phyloP scores from a whole-genome alignment of 2,888 invertebrate species.

The Hartigia nigra region DNA sequence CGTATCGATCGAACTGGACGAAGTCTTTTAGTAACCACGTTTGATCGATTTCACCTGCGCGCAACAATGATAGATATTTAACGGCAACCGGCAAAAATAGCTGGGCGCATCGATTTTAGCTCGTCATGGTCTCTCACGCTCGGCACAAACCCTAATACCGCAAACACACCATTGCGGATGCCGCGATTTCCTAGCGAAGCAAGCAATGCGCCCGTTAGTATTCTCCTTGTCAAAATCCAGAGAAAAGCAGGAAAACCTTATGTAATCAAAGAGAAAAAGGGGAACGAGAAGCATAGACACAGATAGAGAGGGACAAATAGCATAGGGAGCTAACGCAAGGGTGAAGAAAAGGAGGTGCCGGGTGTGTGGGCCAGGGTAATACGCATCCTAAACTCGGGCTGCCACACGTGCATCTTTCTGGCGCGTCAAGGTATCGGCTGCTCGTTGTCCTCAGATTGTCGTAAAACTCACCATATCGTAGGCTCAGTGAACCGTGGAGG shows the following conservation, averaged over 20 bases:
- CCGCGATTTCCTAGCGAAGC: not conserved
- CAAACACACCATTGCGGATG: not conserved
- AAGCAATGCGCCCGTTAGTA: not conserved
- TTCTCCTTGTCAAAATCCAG: not conserved
- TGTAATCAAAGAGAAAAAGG: slow-evolving; percentile 33
- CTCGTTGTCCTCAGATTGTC: not conserved
- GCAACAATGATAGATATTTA: not conserved
- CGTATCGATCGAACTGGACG: not conserved
- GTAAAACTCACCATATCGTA: not conserved
- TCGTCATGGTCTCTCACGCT: slow-evolving; percentile 10
- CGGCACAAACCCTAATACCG: not conserved
- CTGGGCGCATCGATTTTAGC: slow-evolving; percentile 28
- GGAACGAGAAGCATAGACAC: slow-evolving; percentile 12
- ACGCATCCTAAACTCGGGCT: not conserved
- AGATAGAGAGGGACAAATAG: slow-evolving; percentile 19
- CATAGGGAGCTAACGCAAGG: not conserved
- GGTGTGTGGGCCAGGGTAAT: not conserved
- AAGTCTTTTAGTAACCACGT: not conserved
- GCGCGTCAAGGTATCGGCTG: not conserved
- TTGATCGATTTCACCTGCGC: not conserved
- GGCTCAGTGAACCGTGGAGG: not conserved
- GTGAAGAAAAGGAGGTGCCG: slow-evolving; percentile 10
- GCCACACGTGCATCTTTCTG: not conserved
- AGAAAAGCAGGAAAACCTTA: slow-evolving; percentile 23
- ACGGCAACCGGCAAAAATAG: slow-evolving; percentile 21